These are phyloP conservation scores for Brachionus calyciflorus DNA, from an alignment of 1,140 invertebrate genomes.

Conservation along the genomic window DNA sequence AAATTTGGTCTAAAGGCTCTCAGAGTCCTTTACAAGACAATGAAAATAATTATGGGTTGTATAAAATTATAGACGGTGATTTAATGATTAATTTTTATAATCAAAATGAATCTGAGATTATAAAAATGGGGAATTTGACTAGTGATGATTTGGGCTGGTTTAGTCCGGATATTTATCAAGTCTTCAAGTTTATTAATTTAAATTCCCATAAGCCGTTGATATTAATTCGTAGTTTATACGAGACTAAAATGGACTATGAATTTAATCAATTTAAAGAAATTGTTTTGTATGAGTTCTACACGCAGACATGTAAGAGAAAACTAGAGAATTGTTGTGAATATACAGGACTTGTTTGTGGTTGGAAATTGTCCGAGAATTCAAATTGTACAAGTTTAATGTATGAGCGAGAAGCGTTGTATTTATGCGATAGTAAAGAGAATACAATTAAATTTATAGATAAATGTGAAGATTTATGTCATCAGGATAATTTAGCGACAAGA, in stretches of 20 bases:
- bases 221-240: not conserved
- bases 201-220: not conserved
- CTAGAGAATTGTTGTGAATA: not conserved
- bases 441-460: not conserved
- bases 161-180: not conserved
- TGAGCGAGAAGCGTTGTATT: not conserved
- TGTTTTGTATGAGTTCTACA: not conserved
- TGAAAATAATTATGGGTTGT: not conserved
- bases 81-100: not conserved
- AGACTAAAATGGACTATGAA: not conserved
- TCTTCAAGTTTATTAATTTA: not conserved
- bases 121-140: not conserved
- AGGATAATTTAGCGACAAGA: not conserved
- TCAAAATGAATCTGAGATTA: not conserved
- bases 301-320: not conserved
- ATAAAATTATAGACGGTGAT: not conserved
- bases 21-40: not conserved
- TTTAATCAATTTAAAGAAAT: not conserved
- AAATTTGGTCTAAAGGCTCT: not conserved
- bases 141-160: slow-evolving; percentile 3
- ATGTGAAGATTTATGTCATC: not conserved
- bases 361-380: not conserved
- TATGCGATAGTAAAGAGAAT: not conserved
- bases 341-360: not conserved
- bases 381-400: not conserved